phyloP scores from a whole-genome alignment of 2,113 vertebrate genomes.

The Girardinichthys multiradiatus region DNA sequence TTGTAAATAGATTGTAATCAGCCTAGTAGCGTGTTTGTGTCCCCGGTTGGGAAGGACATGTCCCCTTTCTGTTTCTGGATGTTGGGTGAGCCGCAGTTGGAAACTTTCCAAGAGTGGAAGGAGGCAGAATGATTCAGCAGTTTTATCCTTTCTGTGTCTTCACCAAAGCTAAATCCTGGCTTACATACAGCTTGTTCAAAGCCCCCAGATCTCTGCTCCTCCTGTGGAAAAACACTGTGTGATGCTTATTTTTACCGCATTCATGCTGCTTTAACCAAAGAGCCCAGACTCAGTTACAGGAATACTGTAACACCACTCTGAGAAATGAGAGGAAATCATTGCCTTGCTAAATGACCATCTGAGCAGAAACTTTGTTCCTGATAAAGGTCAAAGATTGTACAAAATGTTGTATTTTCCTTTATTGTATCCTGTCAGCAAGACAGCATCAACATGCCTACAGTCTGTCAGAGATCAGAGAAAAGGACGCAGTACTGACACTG shows the following conservation, averaged over 20 bases:
- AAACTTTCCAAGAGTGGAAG: constrained; percentile 40
- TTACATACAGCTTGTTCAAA: constrained; percentile 21
- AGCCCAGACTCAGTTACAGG: constrained; percentile 26
- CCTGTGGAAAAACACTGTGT: constrained; percentile 33
- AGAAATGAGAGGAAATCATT: background rate
- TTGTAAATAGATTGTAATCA: too few species aligned
- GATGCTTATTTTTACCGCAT: constrained; percentile 39
- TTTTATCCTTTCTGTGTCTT: constrained; percentile 38
- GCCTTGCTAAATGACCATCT: background rate
- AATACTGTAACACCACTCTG: background rate
- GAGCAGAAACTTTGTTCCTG: background rate
- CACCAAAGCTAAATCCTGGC: constrained; percentile 41
- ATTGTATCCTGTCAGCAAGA: background rate
- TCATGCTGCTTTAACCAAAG: constrained; percentile 11
- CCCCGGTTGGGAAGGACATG: constrained; percentile 33
- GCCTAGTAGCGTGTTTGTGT: background rate
- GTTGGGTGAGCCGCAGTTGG: constrained; percentile 43
- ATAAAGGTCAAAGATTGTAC: constrained; percentile 10
- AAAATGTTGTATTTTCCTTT: background rate
- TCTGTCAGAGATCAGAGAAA: background rate
- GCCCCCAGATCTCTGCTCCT: constrained; percentile 21
- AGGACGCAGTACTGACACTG: constrained; percentile 3
- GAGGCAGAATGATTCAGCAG: constrained; percentile 66
- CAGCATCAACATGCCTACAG: background rate
- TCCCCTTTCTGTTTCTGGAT: constrained; percentile 35